Evolutionary conservation across 1,140 invertebrate genomes (phyloP).

Genomic region (Popillia japonica): DNA sequence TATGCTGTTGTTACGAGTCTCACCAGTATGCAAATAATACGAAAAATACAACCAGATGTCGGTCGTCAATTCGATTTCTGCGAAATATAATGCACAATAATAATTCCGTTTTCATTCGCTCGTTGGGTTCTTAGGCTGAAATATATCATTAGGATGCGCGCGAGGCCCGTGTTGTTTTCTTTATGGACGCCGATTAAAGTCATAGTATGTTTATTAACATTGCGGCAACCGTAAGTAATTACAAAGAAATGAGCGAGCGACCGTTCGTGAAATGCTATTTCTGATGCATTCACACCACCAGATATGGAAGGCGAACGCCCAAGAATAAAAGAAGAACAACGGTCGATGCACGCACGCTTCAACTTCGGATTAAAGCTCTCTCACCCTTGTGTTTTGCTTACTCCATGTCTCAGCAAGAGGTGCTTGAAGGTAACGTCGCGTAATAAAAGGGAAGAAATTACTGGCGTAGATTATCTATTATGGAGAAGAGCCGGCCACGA

Average conservation of each 20-base stretch:
- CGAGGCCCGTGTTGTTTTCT: conserved; percentile 1
- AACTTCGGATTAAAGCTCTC: background rate
- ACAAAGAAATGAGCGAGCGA: conserved; percentile 5
- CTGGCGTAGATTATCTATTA: background rate
- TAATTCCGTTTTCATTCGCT: conserved; percentile 18
- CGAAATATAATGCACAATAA: conserved; percentile 19
- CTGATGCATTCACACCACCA: conserved; percentile 13
- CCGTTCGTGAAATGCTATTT: conserved; percentile 14
- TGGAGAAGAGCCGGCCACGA: too few species aligned
- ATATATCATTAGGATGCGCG: conserved; percentile 10
- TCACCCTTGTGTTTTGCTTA: background rate
- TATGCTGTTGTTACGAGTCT: background rate
- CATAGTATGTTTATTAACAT: conserved; percentile 12
- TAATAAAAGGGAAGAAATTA: conserved; percentile 10
- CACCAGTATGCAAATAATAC: conserved; percentile 7
- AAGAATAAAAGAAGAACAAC: background rate
- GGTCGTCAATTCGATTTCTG: conserved; percentile 9
- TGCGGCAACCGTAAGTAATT: conserved; percentile 17
- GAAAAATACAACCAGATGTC: conserved; percentile 14
- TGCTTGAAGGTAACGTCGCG: background rate
- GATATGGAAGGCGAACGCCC: background rate
- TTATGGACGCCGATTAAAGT: conserved; percentile 14
- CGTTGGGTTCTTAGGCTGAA: background rate
- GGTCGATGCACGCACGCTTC: background rate
- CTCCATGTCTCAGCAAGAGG: background rate